Conservation (phyloP, 2,113 vertebrate species). For the Bos javanicus region DNA sequence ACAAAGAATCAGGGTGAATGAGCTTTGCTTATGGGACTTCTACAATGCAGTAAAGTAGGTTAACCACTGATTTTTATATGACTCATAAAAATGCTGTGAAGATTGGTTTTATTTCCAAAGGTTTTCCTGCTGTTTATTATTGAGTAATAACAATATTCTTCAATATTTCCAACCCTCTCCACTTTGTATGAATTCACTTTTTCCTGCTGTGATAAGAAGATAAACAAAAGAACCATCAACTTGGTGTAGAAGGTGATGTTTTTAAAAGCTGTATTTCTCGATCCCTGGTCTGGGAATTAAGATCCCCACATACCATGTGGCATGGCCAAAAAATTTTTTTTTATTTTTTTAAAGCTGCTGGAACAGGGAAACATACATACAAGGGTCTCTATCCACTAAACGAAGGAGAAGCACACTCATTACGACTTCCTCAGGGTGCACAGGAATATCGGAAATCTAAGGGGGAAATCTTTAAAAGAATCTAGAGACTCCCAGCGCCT, state of each 20-base stretch:
- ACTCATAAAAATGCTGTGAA: constrained; percentile 48
- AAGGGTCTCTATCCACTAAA: too few relatives aligned
- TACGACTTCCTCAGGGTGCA: not conserved
- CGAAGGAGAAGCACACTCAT: not conserved
- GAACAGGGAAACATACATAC: not conserved
- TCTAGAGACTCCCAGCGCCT: not conserved
- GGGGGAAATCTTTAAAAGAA: not conserved
- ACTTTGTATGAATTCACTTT: not conserved
- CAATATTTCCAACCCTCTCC: constrained; percentile 16
- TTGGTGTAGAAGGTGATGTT: not conserved
- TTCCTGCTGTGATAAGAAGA: not conserved
- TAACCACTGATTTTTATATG: constrained; percentile 63
- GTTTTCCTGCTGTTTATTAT: constrained; percentile 48
- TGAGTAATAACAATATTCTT: constrained; percentile 52
- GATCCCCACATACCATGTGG: not conserved
- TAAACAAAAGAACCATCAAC: not conserved
- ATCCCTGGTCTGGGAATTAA: not conserved
- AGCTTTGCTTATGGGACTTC: constrained; percentile 29
- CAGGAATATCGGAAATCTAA: not conserved
- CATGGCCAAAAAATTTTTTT: accelerated
- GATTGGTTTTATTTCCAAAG: constrained; percentile 21
- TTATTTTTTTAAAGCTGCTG: not conserved
- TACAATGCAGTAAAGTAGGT: constrained; percentile 47
- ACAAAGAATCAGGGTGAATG: not conserved
- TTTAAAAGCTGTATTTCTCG: not conserved